These are phyloP conservation scores for Lithophane ornitopus DNA, from an alignment of 2,888 invertebrate species.

Conservation along the genomic window DNA sequence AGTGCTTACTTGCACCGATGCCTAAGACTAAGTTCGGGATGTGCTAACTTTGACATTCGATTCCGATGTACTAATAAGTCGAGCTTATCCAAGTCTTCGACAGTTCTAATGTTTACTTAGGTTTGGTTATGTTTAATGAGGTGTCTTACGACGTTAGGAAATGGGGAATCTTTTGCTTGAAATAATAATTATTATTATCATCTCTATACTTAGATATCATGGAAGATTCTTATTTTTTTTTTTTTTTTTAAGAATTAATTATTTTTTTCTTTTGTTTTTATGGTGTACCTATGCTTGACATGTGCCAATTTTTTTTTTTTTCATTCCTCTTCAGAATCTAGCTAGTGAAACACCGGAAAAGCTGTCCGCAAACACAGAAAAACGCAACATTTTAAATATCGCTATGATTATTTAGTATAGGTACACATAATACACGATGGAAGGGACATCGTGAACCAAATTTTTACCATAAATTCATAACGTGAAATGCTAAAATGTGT, in stretches of 20 bases:
- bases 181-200: neutral
- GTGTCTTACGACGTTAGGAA: neutral
- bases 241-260: neutral
- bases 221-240: neutral
- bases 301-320: neutral
- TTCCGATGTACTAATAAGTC: constrained; percentile 22
- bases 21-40: constrained; percentile 22
- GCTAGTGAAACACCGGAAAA: neutral
- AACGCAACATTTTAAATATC: neutral
- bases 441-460: neutral
- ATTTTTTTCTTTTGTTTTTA: neutral
- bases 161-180: neutral
- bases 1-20: neutral
- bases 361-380: neutral
- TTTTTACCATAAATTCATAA: neutral
- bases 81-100: neutral
- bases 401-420: neutral
- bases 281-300: neutral
- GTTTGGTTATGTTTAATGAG: neutral
- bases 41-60: constrained; percentile 36
- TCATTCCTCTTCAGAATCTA: neutral
- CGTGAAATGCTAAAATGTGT: no score
- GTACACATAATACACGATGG: neutral
- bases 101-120: neutral
- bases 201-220: neutral